These are phyloP conservation scores for Megastigmus dorsalis DNA, from an alignment of 2,888 invertebrate genomes.

Conservation along the genomic window DNA sequence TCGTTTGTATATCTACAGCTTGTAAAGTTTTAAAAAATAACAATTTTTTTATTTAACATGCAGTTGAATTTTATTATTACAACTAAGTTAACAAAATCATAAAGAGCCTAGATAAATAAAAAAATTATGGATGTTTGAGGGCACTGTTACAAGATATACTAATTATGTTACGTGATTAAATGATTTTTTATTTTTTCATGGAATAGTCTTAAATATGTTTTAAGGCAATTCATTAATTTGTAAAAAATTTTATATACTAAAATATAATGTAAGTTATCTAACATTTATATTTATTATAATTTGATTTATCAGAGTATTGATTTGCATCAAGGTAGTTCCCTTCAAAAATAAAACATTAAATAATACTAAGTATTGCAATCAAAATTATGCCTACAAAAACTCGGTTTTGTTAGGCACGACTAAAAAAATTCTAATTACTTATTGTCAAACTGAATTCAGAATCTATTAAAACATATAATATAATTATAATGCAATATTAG, in stretches of 20 bases:
- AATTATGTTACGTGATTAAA: slow-evolving; percentile 27
- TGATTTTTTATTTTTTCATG: slow-evolving; percentile 19
- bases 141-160: slow-evolving; percentile 30
- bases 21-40: background rate
- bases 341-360: no score
- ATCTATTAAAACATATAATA: no score
- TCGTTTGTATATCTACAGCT: slow-evolving; percentile 32
- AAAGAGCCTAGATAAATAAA: slow-evolving; percentile 30
- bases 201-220: background rate
- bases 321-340: no score
- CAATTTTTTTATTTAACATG: slow-evolving; percentile 1
- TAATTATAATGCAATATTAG: no score
- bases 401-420: no score
- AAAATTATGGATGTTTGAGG: slow-evolving; percentile 48
- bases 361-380: no score
- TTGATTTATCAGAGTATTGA: background rate
- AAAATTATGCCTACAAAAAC: no score
- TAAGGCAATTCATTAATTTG: slow-evolving; percentile 9
- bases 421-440: no score
- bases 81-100: slow-evolving; percentile 7
- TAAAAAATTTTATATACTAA: slow-evolving; percentile 27
- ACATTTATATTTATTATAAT: slow-evolving; percentile 8
- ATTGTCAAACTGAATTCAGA: no score
- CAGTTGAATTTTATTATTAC: slow-evolving; percentile 6
- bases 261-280: slow-evolving; percentile 9